phyloP scores from a whole-genome alignment of 2,888 invertebrate genomes.

The Drosophila atripex region DNA sequence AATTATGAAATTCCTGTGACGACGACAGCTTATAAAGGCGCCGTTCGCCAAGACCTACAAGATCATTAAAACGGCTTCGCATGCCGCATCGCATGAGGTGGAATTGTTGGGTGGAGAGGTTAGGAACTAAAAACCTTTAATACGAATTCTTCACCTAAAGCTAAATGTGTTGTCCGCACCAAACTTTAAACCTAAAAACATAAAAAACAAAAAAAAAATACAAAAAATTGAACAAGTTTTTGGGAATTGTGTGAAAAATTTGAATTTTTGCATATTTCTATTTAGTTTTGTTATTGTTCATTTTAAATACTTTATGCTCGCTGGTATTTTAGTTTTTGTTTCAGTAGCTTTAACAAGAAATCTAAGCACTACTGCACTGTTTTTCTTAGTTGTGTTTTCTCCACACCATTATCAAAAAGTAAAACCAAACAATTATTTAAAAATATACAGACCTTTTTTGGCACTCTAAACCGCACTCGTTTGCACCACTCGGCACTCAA shows the following conservation, averaged over 20 bases:
- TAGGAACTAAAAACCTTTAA: constrained; percentile 80
- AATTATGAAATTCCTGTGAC: constrained; percentile 55
- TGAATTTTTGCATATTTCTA: constrained; percentile 56
- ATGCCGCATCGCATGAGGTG: constrained; percentile 89
- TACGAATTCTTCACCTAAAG: constrained; percentile 72
- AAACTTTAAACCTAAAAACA: constrained; percentile 45
- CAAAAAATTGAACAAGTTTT: constrained; percentile 38
- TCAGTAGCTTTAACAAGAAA: constrained; percentile 23
- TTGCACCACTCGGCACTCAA: constrained; percentile 25
- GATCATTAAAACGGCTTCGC: constrained; percentile 92
- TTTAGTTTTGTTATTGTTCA: constrained; percentile 38
- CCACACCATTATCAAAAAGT: neutral
- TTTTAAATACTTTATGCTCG: constrained; percentile 50
- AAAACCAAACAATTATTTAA: neutral
- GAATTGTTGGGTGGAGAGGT: constrained; percentile 85
- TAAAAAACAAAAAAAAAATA: constrained; percentile 32
- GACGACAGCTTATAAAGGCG: constrained; percentile 94
- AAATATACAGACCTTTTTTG: constrained; percentile 4
- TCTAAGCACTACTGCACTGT: constrained; percentile 28
- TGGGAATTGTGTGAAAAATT: constrained; percentile 66
- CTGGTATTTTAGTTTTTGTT: constrained; percentile 28
- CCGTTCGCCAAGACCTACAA: constrained; percentile 98
- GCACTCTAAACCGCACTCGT: constrained; percentile 20
- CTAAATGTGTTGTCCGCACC: constrained; percentile 63
- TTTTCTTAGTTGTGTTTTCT: constrained; percentile 30